Evolutionary conservation across 1,140 invertebrate species (phyloP).

Genomic region (Pteromalus puparum): DNA sequence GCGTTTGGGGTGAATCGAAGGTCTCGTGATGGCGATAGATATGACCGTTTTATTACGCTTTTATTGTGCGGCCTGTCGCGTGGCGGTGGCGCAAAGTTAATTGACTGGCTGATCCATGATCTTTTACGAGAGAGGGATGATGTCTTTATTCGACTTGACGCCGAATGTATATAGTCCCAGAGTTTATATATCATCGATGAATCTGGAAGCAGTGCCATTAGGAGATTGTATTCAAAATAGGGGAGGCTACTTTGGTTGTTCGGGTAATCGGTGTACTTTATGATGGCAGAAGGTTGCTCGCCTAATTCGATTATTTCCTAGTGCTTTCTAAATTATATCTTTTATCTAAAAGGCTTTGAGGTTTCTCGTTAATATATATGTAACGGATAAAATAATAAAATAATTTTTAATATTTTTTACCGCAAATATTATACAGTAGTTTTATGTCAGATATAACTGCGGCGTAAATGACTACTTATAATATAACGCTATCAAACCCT

Average conservation of each 20-base stretch:
- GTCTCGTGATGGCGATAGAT: background rate
- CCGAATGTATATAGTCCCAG: slow-evolving; percentile 8
- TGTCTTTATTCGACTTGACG: slow-evolving; percentile 21
- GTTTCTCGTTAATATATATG: too few species aligned
- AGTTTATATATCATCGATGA: slow-evolving; percentile 40
- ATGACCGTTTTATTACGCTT: slow-evolving; percentile 16
- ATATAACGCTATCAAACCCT: background rate
- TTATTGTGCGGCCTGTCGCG: slow-evolving; percentile 18
- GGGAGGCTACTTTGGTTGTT: background rate
- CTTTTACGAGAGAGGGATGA: background rate
- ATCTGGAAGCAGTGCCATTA: slow-evolving; percentile 45
- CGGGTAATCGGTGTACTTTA: background rate
- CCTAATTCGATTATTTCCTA: too few species aligned
- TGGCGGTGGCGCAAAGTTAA: slow-evolving; percentile 16
- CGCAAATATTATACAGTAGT: too few species aligned
- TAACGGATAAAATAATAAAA: too few species aligned
- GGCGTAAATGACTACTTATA: background rate
- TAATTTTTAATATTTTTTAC: too few species aligned
- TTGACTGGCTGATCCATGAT: background rate
- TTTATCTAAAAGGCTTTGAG: too few species aligned
- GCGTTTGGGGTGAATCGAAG: slow-evolving; percentile 36
- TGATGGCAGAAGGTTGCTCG: too few species aligned
- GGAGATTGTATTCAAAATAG: slow-evolving; percentile 14
- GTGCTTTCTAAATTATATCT: too few species aligned
- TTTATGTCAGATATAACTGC: too few species aligned